phyloP scores from a whole-genome alignment of 2,888 invertebrate species.

The Ommatoiulus sabulosus region DNA sequence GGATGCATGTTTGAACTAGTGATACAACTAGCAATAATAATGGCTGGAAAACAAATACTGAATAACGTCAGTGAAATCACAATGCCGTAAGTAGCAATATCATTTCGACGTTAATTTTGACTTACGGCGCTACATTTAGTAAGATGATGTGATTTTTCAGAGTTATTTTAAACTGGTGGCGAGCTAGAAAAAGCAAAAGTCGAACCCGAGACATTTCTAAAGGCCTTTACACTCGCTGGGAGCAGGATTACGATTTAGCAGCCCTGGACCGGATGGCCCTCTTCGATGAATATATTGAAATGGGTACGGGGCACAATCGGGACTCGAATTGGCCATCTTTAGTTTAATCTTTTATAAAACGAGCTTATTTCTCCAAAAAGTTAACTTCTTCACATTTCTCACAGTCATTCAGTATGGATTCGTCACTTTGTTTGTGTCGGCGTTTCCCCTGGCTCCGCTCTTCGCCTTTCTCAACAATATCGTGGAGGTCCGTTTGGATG shows the following conservation, averaged over 20 bases:
- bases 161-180: conserved; percentile 87
- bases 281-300: conserved; percentile 97
- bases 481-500: conserved; percentile 91
- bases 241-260: conserved; percentile 92
- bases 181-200: conserved; percentile 80
- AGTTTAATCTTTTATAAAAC: neutral
- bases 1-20: conserved; percentile 93
- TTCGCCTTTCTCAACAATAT: conserved; percentile 96
- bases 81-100: conserved; percentile 78
- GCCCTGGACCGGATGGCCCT: conserved; percentile 89
- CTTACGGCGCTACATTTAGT: neutral
- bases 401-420: conserved; percentile 97
- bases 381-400: conserved; percentile 63
- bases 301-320: no score
- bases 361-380: no score
- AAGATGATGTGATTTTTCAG: conserved; percentile 45
- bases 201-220: conserved; percentile 71
- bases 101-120: neutral
- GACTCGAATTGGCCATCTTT: no score
- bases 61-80: conserved; percentile 93
- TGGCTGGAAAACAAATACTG: conserved; percentile 94
- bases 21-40: conserved; percentile 91
- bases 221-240: conserved; percentile 78
- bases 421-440: conserved; percentile 96
- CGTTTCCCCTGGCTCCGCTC: conserved; percentile 94